Conservation (phyloP, 2,113 vertebrate species). For the Eclectus roratus region DNA sequence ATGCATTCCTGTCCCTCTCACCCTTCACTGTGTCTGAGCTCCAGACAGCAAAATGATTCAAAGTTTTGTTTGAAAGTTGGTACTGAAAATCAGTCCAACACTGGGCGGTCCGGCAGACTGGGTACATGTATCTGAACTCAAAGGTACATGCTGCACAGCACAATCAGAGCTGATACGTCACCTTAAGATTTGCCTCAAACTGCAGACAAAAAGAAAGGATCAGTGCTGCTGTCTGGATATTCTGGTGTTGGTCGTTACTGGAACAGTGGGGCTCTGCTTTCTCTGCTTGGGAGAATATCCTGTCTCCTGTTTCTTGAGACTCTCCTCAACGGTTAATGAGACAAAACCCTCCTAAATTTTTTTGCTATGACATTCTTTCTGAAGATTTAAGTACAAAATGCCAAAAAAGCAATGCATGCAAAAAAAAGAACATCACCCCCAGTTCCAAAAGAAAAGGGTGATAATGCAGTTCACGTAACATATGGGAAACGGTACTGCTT, state of each 20-base stretch:
- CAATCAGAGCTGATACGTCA: fast-evolving
- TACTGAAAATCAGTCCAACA: neutral
- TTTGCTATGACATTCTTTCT: neutral
- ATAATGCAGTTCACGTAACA: constrained; percentile 36
- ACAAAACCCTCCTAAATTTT: neutral
- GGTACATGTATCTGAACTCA: neutral
- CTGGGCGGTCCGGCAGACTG: neutral
- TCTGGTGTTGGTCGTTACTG: neutral
- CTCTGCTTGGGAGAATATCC: neutral
- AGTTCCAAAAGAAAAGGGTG: constrained; percentile 1
- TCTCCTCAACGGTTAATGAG: neutral
- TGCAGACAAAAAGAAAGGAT: neutral
- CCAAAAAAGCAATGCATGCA: neutral
- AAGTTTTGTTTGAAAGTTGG: neutral
- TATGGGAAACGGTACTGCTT: constrained; percentile 9
- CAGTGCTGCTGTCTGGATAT: neutral
- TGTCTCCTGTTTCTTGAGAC: neutral
- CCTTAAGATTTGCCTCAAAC: neutral
- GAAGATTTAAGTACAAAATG: neutral
- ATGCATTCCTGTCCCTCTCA: neutral
- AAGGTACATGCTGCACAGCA: neutral
- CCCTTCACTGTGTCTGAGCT: neutral
- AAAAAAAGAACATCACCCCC: neutral
- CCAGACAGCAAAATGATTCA: neutral
- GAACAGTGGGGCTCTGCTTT: neutral